These are phyloP conservation scores for Gobio occitaniae DNA, from an alignment of 2,797 vertebrate genomes.

Conservation along the genomic window DNA sequence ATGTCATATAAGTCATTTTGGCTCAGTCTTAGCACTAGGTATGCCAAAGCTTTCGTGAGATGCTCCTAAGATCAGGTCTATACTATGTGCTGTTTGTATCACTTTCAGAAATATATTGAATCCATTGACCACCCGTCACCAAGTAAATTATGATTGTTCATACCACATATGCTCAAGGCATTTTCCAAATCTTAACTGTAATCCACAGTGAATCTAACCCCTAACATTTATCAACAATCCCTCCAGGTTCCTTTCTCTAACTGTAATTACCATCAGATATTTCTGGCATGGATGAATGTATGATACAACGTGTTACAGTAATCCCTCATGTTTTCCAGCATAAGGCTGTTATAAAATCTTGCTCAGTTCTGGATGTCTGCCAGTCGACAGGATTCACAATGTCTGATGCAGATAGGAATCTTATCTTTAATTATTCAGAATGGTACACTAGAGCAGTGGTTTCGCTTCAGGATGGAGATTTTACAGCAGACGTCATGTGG, in stretches of 20 bases:
- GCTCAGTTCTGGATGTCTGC: slow-evolving; percentile 29
- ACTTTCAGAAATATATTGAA: not conserved
- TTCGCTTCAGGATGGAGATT: slow-evolving; percentile 14
- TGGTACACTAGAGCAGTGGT: not conserved
- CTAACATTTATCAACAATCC: slow-evolving; percentile 7
- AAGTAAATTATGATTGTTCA: slow-evolving; percentile 9
- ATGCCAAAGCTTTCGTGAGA: slow-evolving; percentile 6
- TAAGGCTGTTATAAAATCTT: slow-evolving; percentile 29
- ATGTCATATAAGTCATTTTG: not conserved
- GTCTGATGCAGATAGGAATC: slow-evolving; percentile 38
- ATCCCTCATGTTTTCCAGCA: slow-evolving; percentile 36
- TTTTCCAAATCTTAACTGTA: slow-evolving; percentile 12
- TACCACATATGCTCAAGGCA: not conserved
- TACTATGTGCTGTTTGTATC: not conserved
- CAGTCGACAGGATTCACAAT: slow-evolving; percentile 4
- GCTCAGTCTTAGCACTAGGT: not conserved
- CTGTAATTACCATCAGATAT: slow-evolving; percentile 42
- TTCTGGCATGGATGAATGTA: slow-evolving; percentile 32
- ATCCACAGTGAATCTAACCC: slow-evolving; percentile 1
- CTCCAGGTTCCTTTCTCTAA: slow-evolving; percentile 9
- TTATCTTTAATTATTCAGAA: slow-evolving; percentile 35
- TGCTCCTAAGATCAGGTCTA: not conserved
- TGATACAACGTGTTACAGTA: slow-evolving; percentile 23
- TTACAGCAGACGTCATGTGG: slow-evolving; percentile 24
- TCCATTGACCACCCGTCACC: not conserved